Base-by-base conservation (phyloP, 2,888 invertebrate species). In the Vanessa cardui region DNA sequence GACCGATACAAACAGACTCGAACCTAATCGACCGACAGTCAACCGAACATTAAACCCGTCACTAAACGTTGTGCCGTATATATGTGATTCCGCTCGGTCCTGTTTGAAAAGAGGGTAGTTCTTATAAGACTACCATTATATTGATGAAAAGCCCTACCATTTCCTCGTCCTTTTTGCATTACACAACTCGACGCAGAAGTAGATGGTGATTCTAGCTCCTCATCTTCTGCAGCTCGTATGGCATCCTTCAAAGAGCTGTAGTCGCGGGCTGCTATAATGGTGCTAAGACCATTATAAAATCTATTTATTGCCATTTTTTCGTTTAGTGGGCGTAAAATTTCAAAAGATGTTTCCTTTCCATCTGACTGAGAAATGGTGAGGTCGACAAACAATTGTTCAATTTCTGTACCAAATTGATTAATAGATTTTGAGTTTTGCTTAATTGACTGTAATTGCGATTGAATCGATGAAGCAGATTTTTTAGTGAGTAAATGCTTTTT, bases 321-420 rank as follows among this genome's bases (percentile, higher is more conserved):
- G 45, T 45, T 45, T 45, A 45, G 8, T 45, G 45, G 9, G 45
- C 45, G 45, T 45, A 45, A 45, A 45, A 45, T n/a, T 47, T 47
- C 18, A 47, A 47, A 47, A 47, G n/a, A 47, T 6, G n/a, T 18
- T 18, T 47, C 47, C 33, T 72, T 60, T 4, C 69, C 68, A 18
- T 68, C 59, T 6, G 73, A 64, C 56, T 73, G 69, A 2, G 70
- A 66, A 21, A 72, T 70, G 1, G 71, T 73, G 5, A 73, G 59
- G 12, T 68, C 62, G 7, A 60, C 59, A 58, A 73, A 73, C 44
- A 73, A 54, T n/a, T 70, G 31, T 54, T 68, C 66, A 1, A 69
- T 33, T 52, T 71, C 44, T n/a, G 20, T 45, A 0, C 70, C 73
- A n/a, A 52, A 72, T 26, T 69, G 21, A 15, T 63, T 56, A 2